Evolutionary conservation across 2,888 invertebrate genomes (phyloP).

Genomic region (Monoplex corrugatus): DNA sequence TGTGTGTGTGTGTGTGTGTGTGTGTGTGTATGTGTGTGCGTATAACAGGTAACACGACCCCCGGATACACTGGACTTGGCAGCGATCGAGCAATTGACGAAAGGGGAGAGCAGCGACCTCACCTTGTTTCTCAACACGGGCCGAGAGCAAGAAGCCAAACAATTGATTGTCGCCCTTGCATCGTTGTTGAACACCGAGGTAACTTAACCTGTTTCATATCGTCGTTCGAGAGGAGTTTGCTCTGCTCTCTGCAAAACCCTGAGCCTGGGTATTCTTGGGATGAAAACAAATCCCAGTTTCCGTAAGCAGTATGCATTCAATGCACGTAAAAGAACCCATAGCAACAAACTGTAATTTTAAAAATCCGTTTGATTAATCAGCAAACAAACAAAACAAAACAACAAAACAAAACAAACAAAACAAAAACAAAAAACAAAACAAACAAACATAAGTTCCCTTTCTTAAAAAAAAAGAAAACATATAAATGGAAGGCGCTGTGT

Average conservation of each 20-base stretch:
- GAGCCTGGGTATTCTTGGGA: not conserved
- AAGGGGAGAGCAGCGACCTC: slow-evolving; percentile 59
- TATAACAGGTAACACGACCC: slow-evolving; percentile 61
- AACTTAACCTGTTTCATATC: slow-evolving; percentile 20
- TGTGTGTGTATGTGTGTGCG: slow-evolving; percentile 10
- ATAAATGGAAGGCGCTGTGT: no score
- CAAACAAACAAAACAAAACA: no score
- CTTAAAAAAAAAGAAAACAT: no score
- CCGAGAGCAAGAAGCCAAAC: slow-evolving; percentile 69
- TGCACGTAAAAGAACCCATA: no score
- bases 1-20: slow-evolving; percentile 27
- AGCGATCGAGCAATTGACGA: slow-evolving; percentile 58
- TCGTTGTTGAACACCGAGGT: slow-evolving; percentile 65
- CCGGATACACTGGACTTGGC: slow-evolving; percentile 55
- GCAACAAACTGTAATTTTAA: no score
- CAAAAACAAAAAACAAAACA: no score
- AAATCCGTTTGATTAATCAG: no score
- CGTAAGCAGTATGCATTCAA: no score
- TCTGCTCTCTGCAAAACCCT: no score
- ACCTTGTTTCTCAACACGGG: slow-evolving; percentile 64
- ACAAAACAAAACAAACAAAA: no score
- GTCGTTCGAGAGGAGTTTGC: not conserved
- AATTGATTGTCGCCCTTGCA: slow-evolving; percentile 68
- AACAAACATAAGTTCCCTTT: no score
- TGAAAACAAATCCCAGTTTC: no score